phyloP scores from a whole-genome alignment of 1,140 invertebrate genomes.

The Drosophila baimaii region DNA sequence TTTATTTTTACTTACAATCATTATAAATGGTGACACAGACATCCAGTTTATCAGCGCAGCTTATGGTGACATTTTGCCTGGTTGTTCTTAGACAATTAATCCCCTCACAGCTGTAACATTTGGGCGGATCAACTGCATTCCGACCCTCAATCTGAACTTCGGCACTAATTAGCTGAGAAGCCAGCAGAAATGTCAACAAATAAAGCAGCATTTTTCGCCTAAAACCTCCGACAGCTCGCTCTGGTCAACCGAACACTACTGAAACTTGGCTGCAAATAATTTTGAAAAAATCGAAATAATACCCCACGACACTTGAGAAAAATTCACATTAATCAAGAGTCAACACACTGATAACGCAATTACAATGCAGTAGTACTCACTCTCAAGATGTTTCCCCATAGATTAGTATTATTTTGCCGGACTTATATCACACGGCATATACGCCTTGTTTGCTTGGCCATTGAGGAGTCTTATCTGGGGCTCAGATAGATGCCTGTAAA shows the following conservation, averaged over 20 bases:
- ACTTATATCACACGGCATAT: slow-evolving; percentile 19
- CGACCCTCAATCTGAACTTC: not conserved
- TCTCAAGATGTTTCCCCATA: slow-evolving; percentile 41
- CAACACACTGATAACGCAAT: slow-evolving; percentile 38
- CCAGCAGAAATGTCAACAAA: slow-evolving; percentile 16
- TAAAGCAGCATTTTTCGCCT: slow-evolving; percentile 19
- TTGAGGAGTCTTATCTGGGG: slow-evolving; percentile 39
- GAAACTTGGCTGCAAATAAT: slow-evolving; percentile 19
- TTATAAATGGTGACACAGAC: slow-evolving; percentile 76
- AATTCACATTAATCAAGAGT: slow-evolving; percentile 34
- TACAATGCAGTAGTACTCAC: slow-evolving; percentile 40
- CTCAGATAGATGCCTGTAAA: slow-evolving; percentile 18
- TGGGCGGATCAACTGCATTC: slow-evolving; percentile 26
- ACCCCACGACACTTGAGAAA: slow-evolving; percentile 43
- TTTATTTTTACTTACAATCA: slow-evolving; percentile 72
- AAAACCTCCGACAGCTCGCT: slow-evolving; percentile 20
- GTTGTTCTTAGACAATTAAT: slow-evolving; percentile 71
- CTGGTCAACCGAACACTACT: slow-evolving; percentile 30
- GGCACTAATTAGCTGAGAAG: not conserved
- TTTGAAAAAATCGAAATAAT: slow-evolving; percentile 27
- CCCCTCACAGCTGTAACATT: slow-evolving; percentile 73
- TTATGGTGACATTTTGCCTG: slow-evolving; percentile 40
- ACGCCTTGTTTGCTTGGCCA: slow-evolving; percentile 19
- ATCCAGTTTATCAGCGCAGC: slow-evolving; percentile 68
- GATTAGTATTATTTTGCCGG: slow-evolving; percentile 27